A percentile compares a stretch with the other conserved stretches of the same genome.
These are phyloP conservation scores for Pelusios castaneus DNA, from an alignment of 2,113 vertebrate genomes.

Conservation along the genomic window DNA sequence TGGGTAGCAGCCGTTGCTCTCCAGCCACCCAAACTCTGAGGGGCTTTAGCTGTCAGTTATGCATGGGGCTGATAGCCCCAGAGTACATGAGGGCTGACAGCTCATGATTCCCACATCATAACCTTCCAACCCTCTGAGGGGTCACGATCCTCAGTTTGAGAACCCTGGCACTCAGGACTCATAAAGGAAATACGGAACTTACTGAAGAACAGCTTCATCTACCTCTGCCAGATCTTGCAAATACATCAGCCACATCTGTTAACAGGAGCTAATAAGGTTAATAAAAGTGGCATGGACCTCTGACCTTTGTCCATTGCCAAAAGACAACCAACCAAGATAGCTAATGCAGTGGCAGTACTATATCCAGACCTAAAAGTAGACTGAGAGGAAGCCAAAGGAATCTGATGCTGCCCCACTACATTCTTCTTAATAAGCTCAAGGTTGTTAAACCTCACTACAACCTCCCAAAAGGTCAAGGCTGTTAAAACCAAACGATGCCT, in stretches of 20 bases:
- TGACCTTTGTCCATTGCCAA: not conserved
- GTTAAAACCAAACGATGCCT: not conserved
- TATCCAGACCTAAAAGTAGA: not conserved
- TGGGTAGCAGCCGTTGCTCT: too few species aligned
- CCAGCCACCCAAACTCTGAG: too few species aligned
- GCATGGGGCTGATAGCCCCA: too few species aligned
- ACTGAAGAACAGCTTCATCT: not conserved
- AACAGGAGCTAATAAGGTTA: not conserved
- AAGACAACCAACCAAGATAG: not conserved
- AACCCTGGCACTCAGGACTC: not conserved
- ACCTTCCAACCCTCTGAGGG: too few species aligned
- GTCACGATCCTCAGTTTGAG: not conserved
- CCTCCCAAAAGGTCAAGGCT: not conserved
- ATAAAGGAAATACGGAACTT: not conserved
- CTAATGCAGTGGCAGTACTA: not conserved
- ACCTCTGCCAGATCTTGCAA: not conserved
- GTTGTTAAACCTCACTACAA: not conserved
- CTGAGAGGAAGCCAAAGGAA: not conserved
- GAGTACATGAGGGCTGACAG: too few species aligned
- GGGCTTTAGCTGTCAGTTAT: too few species aligned
- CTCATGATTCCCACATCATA: too few species aligned
- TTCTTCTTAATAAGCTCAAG: not conserved
- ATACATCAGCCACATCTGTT: not conserved
- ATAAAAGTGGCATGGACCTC: not conserved
- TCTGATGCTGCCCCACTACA: not conserved